Base-by-base conservation (phyloP, 2,113 vertebrate genomes). In the Trachemys scripta region DNA sequence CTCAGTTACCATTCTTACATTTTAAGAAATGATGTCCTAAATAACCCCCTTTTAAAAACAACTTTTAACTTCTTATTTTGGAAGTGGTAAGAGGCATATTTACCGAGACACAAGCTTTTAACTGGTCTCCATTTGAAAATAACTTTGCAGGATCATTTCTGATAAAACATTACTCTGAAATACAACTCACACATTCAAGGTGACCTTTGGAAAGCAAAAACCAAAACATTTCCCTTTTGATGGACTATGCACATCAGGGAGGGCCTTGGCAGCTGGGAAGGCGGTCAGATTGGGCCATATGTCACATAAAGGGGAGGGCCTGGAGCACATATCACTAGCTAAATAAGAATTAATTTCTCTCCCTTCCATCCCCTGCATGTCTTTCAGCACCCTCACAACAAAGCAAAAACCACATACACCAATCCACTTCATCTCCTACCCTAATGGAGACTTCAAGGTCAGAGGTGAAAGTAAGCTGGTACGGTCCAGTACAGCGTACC, bases 191-290 rank as follows among this genome's bases (percentile, higher is more conserved):
- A 72, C 31, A 38, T 72, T 72, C n/a, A 72, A 9, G 2, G 16
- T 72, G 79, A 54, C 47, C 24, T 85, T 82, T 78, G 11, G 31
- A 83, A 87, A 84, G 47, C 11, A 65, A 59, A 84, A 90, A 85
- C 5, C 3, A 87, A 87, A 80, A 38, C 2, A 1, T 82, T 86
- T 94, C 87, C 25, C 20, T 86, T 42, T 38, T n/a, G 78, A 94
- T 22, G 24, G 31, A 42, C 31, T 35, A 69, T 20, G 10, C n/a
- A 8, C 0, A 0, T 19, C 5, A 51, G 42, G 50, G 54, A 83
- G 35, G 16, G 50, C 22, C 50, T 3, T 2, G 53, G 54, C 65
- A 72, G 35, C 35, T 72, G 16, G n/a, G 5, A 20, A 22, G 8
- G 19, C 4, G 19, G 65, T 38, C 65, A 72, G 65, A 38, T 38